Base-by-base conservation (phyloP, 2,113 vertebrate genomes). In the Gopherus evgoodei region DNA sequence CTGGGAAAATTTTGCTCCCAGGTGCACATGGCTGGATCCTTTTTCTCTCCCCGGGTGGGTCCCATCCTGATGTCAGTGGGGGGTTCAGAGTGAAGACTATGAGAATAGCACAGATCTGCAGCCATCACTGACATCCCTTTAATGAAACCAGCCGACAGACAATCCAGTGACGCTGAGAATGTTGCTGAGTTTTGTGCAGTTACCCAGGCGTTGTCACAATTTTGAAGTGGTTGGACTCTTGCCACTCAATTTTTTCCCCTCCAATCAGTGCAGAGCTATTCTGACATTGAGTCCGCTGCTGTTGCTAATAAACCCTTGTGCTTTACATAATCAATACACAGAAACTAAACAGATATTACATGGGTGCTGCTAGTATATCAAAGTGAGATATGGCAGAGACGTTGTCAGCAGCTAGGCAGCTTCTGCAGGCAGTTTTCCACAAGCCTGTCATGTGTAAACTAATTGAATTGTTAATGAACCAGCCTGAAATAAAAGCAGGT, bases 381-480 rank as follows among this genome's bases (percentile, higher is more conserved):
- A 21, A 9, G 52, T 22, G 8, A 27, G 14, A 4, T 29, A 16
- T 2, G 25, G 56, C 35, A 19, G 62, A 25, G n/a, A 19, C 65
- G 21, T 17, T 27, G 8, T 27, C 50, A 65, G 27, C 65, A 8
- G 21, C 69, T 11, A n/a, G n/a, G 25, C 5, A 44, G 31, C 6
- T 38, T 11, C 76, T 47, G 1, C 1, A 0, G 83, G 84, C 6
- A 24, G 4, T 24, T 1, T 1, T 8, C 69, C 19, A 0, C 11
- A 7, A 86, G 65, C 49, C 25, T 11, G 42, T 94, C 89, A 38
- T 85, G 91, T 92, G 5, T 75, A 17, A 93, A 86, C 65, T 81
- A 94, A 96, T 93, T 81, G 96, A 96, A 29, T 69, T 90, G 90
- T 97, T 97, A 93, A 96, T 88, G 93, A 91, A 42, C 17, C 22